Evolutionary conservation across 2,113 vertebrate genomes (phyloP).

Genomic region (Cacatua alba): DNA sequence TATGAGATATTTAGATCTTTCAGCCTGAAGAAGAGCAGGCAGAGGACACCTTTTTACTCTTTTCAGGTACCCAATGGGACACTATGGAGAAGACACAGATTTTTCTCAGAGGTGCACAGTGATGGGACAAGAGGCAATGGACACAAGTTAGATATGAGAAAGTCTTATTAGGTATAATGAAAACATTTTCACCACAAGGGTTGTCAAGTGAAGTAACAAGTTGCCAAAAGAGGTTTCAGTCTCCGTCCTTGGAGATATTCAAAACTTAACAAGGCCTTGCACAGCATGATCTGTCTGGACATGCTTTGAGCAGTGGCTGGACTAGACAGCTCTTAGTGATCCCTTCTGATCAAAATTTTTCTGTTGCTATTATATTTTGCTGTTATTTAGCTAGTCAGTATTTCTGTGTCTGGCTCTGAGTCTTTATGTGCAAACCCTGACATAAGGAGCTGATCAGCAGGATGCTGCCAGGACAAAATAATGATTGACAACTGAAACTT

Average conservation of each 20-base stretch:
- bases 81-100: not conserved
- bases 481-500: not conserved
- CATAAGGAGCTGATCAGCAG: not conserved
- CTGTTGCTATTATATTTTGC: not conserved
- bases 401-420: not conserved
- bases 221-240: not conserved
- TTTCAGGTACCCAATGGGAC: not conserved
- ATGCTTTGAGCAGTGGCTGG: not conserved
- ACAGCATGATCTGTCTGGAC: not conserved
- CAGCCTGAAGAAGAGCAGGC: not conserved
- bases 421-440: not conserved
- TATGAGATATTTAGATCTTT: not conserved
- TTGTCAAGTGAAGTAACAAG: not conserved
- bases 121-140: not conserved
- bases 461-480: not conserved
- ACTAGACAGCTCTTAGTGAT: not conserved
- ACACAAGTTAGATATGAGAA: not conserved
- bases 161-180: not conserved
- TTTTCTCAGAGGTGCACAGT: not conserved
- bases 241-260: not conserved
- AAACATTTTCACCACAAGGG: fast-evolving
- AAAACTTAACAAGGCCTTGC: not conserved
- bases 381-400: not conserved
- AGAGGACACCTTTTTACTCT: not conserved
- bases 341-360: not conserved